Conservation (phyloP, 2,888 invertebrate genomes). For the Lamellibrachia columna region DNA sequence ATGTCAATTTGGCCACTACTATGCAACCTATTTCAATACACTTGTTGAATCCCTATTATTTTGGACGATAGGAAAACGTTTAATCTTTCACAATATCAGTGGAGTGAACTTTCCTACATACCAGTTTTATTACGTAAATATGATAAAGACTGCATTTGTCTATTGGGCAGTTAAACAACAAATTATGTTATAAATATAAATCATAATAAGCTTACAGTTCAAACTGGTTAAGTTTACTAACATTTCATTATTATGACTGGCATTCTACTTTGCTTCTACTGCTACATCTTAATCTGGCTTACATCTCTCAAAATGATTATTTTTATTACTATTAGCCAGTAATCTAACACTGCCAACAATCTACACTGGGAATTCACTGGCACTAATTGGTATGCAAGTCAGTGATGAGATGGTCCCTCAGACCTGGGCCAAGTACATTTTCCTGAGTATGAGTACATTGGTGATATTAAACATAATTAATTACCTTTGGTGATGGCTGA, state of each 20-base stretch:
- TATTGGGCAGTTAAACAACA: not conserved
- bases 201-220: not conserved
- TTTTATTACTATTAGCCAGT: not conserved
- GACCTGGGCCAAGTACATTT: not conserved
- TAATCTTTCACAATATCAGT: not conserved
- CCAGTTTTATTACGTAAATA: not conserved
- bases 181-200: not conserved
- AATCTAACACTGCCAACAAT: not conserved
- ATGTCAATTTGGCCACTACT: not conserved
- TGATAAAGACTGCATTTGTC: not conserved
- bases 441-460: too few relatives aligned
- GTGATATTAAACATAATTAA: too few relatives aligned
- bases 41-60: not conserved
- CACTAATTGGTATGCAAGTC: not conserved
- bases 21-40: not conserved
- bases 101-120: not conserved
- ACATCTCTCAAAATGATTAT: not conserved
- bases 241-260: not conserved
- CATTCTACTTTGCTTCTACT: not conserved
- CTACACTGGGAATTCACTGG: not conserved
- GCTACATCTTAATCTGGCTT: not conserved
- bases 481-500: too few relatives aligned
- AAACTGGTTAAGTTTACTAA: not conserved
- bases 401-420: not conserved
- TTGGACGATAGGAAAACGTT: not conserved